These are phyloP conservation scores for Meriones unguiculatus DNA, from an alignment of 2,113 vertebrate species.

Conservation along the genomic window DNA sequence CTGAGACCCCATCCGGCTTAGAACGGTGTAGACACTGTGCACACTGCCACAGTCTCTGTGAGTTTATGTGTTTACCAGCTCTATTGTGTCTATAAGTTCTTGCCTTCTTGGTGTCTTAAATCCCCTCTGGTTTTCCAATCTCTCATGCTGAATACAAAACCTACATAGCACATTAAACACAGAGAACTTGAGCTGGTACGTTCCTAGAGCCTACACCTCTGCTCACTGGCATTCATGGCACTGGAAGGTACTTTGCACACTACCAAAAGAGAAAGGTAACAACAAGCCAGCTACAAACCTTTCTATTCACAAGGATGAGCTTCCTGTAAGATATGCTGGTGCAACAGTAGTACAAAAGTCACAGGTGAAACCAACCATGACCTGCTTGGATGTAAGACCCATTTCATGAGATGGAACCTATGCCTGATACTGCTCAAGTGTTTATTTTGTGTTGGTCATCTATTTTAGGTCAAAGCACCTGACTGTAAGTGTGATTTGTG, in stretches of 20 bases:
- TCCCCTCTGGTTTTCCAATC: not conserved
- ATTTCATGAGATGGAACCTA: too few relatives aligned
- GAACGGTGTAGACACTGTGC: not conserved
- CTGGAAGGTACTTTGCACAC: not conserved
- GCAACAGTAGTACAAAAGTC: too few relatives aligned
- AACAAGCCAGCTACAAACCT: too few relatives aligned
- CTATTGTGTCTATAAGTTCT: not conserved
- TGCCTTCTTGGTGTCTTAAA: not conserved
- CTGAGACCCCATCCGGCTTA: not conserved
- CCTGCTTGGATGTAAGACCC: too few relatives aligned
- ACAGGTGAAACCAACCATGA: too few relatives aligned
- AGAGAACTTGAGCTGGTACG: not conserved
- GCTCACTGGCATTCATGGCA: not conserved
- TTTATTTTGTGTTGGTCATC: not conserved
- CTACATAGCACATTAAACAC: not conserved
- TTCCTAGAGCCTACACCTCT: not conserved
- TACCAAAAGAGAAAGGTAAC: too few relatives aligned
- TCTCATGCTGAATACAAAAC: not conserved
- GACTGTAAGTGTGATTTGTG: not conserved
- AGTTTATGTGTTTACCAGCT: not conserved
- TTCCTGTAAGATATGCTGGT: too few relatives aligned
- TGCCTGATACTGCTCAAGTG: too few relatives aligned
- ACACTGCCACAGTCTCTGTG: not conserved
- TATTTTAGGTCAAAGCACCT: not conserved
- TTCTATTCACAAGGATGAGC: too few relatives aligned